Evolutionary conservation across 2,797 vertebrate genomes (phyloP).

Genomic region (Enoplosus armatus): DNA sequence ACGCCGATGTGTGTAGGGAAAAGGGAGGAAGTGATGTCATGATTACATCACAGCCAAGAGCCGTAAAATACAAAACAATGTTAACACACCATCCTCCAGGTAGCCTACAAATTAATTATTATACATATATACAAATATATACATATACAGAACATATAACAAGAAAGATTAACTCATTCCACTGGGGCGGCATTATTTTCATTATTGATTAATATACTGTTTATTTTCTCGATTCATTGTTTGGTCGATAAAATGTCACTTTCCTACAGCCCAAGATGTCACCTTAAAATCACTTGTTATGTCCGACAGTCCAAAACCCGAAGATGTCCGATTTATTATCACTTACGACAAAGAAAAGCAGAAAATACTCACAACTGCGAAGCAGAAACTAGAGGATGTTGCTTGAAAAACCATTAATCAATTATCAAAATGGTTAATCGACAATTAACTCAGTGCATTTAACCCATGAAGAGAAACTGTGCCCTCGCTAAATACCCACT

Average conservation of each 20-base stretch:
- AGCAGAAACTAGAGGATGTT: neutral
- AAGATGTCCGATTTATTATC: neutral
- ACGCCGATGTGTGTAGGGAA: neutral
- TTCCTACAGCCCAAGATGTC: neutral
- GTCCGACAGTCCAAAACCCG: neutral
- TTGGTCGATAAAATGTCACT: neutral
- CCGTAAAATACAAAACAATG: neutral
- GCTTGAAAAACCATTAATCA: neutral
- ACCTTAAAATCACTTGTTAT: neutral
- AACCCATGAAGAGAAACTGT: neutral
- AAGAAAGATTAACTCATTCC: too few relatives aligned
- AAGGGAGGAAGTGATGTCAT: neutral
- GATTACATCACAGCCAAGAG: neutral
- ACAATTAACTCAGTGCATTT: neutral
- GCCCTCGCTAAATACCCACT: too few relatives aligned
- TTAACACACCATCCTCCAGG: too few relatives aligned
- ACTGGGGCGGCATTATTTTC: neutral
- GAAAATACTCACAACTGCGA: neutral
- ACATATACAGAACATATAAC: too few relatives aligned
- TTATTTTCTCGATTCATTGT: neutral
- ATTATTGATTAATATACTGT: too few relatives aligned
- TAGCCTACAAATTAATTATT: too few relatives aligned
- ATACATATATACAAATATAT: too few relatives aligned
- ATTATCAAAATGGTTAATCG: too few relatives aligned
- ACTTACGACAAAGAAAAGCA: neutral